Evolutionary conservation across 2,888 invertebrate species (phyloP).

Genomic region (Drosophila limbata): DNA sequence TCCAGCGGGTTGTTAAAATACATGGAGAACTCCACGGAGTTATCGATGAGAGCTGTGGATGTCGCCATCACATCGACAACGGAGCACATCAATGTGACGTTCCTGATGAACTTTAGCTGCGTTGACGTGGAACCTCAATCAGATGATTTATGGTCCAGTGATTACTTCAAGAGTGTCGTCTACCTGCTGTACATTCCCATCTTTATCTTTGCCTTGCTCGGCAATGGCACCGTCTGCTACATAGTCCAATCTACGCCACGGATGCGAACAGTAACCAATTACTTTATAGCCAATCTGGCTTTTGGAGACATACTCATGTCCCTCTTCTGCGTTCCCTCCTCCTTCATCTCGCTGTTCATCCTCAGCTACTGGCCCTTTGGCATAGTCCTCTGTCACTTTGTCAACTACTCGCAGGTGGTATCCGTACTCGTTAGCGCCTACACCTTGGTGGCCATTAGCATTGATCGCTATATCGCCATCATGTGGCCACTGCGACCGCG

Average conservation of each 20-base stretch:
- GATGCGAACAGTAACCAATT: conserved; percentile 97
- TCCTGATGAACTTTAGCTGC: conserved; percentile 71
- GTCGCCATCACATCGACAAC: conserved; percentile 9
- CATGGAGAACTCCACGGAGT: conserved; percentile 53
- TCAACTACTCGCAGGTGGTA: conserved; percentile 93
- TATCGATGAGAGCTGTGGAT: conserved; percentile 25
- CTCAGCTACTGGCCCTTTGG: conserved; percentile 96
- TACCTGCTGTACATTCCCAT: conserved; percentile 90
- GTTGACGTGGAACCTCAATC: conserved; percentile 59
- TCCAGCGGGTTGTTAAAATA: conserved; percentile 35
- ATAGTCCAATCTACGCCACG: conserved; percentile 93
- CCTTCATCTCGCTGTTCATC: conserved; percentile 92
- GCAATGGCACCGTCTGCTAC: conserved; percentile 93
- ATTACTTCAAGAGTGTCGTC: conserved; percentile 88
- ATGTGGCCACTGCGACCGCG: conserved; percentile 94
- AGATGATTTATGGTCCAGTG: conserved; percentile 84
- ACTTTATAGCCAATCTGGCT: conserved; percentile 95
- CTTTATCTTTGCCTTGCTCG: conserved; percentile 90
- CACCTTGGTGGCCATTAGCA: conserved; percentile 95
- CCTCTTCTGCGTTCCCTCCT: conserved; percentile 95
- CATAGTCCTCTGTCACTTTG: conserved; percentile 91
- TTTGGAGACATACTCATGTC: conserved; percentile 96
- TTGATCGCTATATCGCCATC: conserved; percentile 95
- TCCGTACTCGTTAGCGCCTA: conserved; percentile 95
- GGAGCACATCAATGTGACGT: conserved; percentile 57